These are phyloP conservation scores for Erythrocercus mccallii DNA, from an alignment of 2,113 vertebrate genomes.

Conservation along the genomic window DNA sequence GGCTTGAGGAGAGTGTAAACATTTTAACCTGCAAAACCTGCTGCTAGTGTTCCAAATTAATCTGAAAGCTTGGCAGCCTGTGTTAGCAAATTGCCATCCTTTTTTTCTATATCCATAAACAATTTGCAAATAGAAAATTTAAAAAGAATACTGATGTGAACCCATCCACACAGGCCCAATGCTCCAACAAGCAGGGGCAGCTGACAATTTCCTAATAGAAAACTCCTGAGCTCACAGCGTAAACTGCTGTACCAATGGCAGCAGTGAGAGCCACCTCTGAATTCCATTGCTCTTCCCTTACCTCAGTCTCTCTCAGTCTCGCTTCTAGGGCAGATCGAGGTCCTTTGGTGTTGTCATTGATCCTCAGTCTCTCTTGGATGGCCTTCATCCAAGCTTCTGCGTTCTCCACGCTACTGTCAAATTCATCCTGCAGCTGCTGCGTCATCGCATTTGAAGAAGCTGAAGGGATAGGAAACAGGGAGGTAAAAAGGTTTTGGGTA, in stretches of 20 bases:
- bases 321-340: slow-evolving; percentile 86
- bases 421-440: slow-evolving; percentile 86
- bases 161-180: background rate
- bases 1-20: background rate
- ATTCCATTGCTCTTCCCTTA: background rate
- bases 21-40: slow-evolving; percentile 16
- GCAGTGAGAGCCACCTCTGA: background rate
- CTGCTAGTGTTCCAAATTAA: background rate
- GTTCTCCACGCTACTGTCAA: slow-evolving; percentile 78
- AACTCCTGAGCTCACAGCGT: background rate
- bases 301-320: slow-evolving; percentile 89
- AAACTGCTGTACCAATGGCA: background rate
- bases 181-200: background rate
- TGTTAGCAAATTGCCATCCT: background rate
- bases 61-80: background rate
- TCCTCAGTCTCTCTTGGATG: slow-evolving; percentile 81
- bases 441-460: slow-evolving; percentile 79
- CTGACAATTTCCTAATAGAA: background rate
- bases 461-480: background rate
- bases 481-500: background rate
- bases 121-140: background rate
- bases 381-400: slow-evolving; percentile 87
- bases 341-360: slow-evolving; percentile 90
- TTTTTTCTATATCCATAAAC: background rate
- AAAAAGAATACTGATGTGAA: background rate